phyloP scores from a whole-genome alignment of 1,140 invertebrate genomes.

The Eciton burchellii region DNA sequence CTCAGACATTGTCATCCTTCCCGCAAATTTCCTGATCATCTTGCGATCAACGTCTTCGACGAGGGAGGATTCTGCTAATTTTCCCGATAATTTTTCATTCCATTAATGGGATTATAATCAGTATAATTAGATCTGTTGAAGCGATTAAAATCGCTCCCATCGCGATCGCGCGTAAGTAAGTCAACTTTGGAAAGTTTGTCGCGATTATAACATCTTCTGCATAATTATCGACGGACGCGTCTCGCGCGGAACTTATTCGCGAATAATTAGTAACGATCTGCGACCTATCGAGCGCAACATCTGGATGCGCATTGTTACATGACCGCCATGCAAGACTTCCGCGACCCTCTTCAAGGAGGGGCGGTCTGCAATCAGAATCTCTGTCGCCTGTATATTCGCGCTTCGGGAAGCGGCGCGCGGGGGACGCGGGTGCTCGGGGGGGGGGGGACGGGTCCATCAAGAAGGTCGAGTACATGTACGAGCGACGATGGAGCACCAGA shows the following conservation, averaged over 20 bases:
- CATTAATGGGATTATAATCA: not conserved
- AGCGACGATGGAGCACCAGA: constrained; percentile 43
- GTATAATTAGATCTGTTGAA: not conserved
- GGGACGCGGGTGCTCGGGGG: too few relatives aligned
- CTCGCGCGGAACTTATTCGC: not conserved
- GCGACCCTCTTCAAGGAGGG: constrained; percentile 2
- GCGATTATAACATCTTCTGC: not conserved
- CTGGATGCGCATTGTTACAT: not conserved
- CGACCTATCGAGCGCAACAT: not conserved
- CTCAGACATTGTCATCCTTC: not conserved
- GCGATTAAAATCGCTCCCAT: not conserved
- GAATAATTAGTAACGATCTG: not conserved
- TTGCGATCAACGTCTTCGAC: not conserved
- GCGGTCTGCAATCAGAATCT: constrained; percentile 47
- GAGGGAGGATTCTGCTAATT: not conserved
- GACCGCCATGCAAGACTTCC: constrained; percentile 28
- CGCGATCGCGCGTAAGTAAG: not conserved
- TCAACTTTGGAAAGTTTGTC: not conserved
- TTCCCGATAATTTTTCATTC: not conserved
- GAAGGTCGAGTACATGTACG: not conserved
- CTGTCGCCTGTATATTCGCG: constrained; percentile 50
- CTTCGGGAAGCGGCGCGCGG: not conserved
- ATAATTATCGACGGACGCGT: not conserved
- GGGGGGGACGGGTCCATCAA: not conserved
- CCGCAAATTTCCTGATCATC: not conserved